Percentiles rank a stretch among this genome's conserved stretches.
Evolutionary conservation across 2,113 vertebrate genomes (phyloP).

Genomic region (Mus spicilegus): DNA sequence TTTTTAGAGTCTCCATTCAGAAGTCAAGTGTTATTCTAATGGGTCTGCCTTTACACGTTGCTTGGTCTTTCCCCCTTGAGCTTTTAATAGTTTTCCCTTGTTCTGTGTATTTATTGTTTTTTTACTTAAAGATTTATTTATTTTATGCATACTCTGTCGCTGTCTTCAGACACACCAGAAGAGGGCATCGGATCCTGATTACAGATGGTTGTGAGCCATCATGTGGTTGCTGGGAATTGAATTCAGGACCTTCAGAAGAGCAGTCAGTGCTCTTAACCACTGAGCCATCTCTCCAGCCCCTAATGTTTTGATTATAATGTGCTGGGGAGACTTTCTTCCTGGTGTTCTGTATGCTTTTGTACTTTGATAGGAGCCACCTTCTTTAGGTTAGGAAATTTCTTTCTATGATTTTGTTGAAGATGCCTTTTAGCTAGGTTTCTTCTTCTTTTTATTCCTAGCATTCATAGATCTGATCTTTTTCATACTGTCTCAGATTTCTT

Average conservation of each 20-base stretch:
- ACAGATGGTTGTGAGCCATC: no score
- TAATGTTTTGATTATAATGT: neutral
- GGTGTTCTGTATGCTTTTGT: neutral
- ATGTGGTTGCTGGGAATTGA: no score
- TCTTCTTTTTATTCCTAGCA: neutral
- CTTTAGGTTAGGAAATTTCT: neutral
- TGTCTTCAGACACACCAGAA: no score
- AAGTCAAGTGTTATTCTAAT: neutral
- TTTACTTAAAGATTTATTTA: no score
- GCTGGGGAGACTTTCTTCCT: neutral
- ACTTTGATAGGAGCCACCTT: neutral
- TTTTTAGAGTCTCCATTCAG: neutral
- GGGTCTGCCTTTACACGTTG: neutral
- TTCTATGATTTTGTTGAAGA: neutral
- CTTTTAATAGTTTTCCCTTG: neutral
- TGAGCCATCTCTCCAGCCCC: no score
- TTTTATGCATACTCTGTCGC: no score
- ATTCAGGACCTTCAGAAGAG: no score
- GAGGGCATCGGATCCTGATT: no score
- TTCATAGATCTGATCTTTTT: neutral
- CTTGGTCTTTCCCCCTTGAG: neutral
- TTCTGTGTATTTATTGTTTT: neutral
- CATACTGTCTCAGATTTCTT: neutral
- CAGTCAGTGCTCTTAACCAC: no score
- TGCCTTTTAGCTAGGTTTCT: neutral